Evolutionary conservation across 2,797 vertebrate genomes (phyloP).

Genomic region (Parauchenoglanis punctatus): DNA sequence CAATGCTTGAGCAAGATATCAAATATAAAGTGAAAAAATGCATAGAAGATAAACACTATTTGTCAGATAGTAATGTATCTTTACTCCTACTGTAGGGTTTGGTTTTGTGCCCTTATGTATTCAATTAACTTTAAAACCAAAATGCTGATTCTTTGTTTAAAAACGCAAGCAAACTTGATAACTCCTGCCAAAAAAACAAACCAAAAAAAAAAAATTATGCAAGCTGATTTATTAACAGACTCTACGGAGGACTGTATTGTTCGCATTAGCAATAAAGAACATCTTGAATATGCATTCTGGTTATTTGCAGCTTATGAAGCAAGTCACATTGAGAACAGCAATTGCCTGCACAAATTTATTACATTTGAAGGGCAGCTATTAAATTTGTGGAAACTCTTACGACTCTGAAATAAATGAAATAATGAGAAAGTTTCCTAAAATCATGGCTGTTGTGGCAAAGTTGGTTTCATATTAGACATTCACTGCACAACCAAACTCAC

Average conservation of each 20-base stretch:
- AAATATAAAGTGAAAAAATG: background rate
- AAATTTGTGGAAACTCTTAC: background rate
- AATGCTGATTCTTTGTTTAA: background rate
- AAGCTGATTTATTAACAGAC: background rate
- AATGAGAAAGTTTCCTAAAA: background rate
- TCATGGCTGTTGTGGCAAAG: background rate
- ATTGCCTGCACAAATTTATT: background rate
- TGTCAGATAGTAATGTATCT: background rate
- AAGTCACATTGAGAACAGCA: background rate
- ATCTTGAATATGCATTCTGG: background rate
- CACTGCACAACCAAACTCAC: background rate
- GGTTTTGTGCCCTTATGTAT: background rate
- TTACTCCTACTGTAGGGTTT: background rate
- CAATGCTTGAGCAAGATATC: background rate
- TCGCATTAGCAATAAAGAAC: background rate
- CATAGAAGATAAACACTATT: background rate
- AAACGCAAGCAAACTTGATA: no score
- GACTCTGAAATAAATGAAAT: background rate
- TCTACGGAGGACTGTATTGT: no score
- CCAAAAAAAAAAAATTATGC: background rate
- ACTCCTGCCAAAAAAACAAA: no score
- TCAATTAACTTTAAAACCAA: background rate
- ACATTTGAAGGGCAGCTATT: background rate
- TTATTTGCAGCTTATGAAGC: background rate
- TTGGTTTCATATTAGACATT: background rate